Conservation (phyloP, 2,888 invertebrate genomes). For the Orthosia gothica region DNA sequence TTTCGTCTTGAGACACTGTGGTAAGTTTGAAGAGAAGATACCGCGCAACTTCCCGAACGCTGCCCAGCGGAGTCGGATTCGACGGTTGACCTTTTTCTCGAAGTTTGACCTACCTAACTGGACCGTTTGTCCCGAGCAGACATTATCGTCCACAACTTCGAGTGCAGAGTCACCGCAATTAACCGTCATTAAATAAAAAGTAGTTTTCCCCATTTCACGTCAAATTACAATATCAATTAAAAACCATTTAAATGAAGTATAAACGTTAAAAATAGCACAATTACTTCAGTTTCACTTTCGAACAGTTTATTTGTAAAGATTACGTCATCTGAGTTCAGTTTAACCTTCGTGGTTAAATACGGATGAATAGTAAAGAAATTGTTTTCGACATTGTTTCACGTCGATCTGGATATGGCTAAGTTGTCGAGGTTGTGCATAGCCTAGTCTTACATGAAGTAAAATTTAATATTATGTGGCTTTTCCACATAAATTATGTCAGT, state of each 20-base stretch:
- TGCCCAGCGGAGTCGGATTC: too few species aligned
- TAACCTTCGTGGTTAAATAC: slow-evolving; percentile 66
- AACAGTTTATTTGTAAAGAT: slow-evolving; percentile 63
- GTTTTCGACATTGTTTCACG: slow-evolving; percentile 38
- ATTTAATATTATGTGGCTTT: slow-evolving; percentile 5
- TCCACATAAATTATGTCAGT: slow-evolving; percentile 1
- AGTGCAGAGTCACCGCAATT: slow-evolving; percentile 19
- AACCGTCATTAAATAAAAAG: slow-evolving; percentile 61
- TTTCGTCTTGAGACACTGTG: too few species aligned
- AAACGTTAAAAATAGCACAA: slow-evolving; percentile 81
- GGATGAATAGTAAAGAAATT: slow-evolving; percentile 64
- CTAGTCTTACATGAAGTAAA: slow-evolving; percentile 14
- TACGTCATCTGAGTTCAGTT: slow-evolving; percentile 64
- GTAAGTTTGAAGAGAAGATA: too few species aligned
- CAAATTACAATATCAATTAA: slow-evolving; percentile 77
- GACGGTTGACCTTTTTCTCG: too few species aligned
- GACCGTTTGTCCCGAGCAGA: too few species aligned
- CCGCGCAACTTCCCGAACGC: too few species aligned
- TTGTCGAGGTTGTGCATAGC: slow-evolving; percentile 21
- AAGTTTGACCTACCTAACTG: too few species aligned
- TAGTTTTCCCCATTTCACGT: slow-evolving; percentile 79
- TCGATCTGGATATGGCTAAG: slow-evolving; percentile 40
- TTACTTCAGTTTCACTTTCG: slow-evolving; percentile 80
- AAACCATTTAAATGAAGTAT: slow-evolving; percentile 71
- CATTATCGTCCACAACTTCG: too few species aligned